Evolutionary conservation across 1,140 invertebrate genomes (phyloP).

Genomic region (Epicauta chinensis): DNA sequence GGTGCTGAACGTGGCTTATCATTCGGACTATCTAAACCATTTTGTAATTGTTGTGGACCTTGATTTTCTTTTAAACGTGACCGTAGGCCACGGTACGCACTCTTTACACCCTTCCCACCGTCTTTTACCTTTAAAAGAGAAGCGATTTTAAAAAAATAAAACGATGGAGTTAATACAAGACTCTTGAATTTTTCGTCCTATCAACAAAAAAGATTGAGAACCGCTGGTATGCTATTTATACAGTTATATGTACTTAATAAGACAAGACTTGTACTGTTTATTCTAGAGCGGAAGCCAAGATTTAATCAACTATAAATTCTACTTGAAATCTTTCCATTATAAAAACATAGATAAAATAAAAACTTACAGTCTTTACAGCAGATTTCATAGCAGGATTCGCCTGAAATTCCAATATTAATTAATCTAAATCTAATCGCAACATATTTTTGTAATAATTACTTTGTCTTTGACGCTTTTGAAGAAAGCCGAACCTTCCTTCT

Average conservation of each 20-base stretch:
- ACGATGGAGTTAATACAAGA: too few species aligned
- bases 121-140: constrained; percentile 59
- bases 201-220: too few species aligned
- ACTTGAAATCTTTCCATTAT: too few species aligned
- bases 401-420: constrained; percentile 47
- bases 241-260: too few species aligned
- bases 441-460: too few species aligned
- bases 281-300: too few species aligned
- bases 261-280: too few species aligned
- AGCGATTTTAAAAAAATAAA: neutral
- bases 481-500: constrained; percentile 53
- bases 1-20: constrained; percentile 57
- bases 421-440: constrained; percentile 10
- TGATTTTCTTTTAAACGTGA: constrained; percentile 52
- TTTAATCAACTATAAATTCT: too few species aligned
- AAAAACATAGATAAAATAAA: constrained; percentile 21
- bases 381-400: constrained; percentile 77
- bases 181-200: too few species aligned
- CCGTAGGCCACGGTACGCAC: constrained; percentile 67
- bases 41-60: constrained; percentile 31
- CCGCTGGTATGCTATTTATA: too few species aligned
- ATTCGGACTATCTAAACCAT: constrained; percentile 42
- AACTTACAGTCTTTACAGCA: constrained; percentile 72
- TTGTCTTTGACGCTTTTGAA: constrained; percentile 72
- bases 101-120: constrained; percentile 65